Conservation (phyloP, 2,113 vertebrate species). For the Lepisosteus oculatus region DNA sequence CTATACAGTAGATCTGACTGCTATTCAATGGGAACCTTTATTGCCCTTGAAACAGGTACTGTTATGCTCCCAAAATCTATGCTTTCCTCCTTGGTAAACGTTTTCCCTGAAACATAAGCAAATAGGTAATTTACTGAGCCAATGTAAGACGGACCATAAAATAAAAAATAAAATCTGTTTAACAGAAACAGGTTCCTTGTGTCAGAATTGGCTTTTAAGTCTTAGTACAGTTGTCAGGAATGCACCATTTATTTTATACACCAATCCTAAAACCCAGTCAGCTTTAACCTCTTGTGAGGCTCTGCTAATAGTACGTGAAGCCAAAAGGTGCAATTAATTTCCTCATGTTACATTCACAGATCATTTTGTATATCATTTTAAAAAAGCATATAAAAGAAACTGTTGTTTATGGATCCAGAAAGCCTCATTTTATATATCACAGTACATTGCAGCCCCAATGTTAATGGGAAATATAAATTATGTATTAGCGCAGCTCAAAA, state of each 20-base stretch:
- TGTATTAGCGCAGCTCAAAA: conserved; percentile 14
- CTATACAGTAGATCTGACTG: too few relatives aligned
- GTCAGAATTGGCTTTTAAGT: not conserved
- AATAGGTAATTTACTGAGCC: too few relatives aligned
- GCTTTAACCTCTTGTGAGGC: conserved; percentile 13
- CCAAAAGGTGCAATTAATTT: conserved; percentile 10
- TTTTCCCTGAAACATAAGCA: too few relatives aligned
- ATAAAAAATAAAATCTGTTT: too few relatives aligned
- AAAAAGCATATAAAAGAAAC: conserved; percentile 2
- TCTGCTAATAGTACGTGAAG: not conserved
- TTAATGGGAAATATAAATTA: conserved; percentile 24
- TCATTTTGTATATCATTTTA: conserved; percentile 19
- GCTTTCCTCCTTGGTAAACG: too few relatives aligned
- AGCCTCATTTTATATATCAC: conserved; percentile 2
- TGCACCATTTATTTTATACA: conserved; percentile 14
- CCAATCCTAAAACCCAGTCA: not conserved
- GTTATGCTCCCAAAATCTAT: too few relatives aligned
- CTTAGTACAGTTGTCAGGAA: not conserved
- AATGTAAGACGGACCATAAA: too few relatives aligned
- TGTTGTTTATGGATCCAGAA: conserved; percentile 19
- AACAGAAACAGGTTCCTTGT: too few relatives aligned
- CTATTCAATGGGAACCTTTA: too few relatives aligned
- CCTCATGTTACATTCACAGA: conserved; percentile 1
- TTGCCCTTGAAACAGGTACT: too few relatives aligned
- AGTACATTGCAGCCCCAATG: conserved; percentile 11